Evolutionary conservation across 2,797 vertebrate species (phyloP).

Genomic region (Pterois miles): DNA sequence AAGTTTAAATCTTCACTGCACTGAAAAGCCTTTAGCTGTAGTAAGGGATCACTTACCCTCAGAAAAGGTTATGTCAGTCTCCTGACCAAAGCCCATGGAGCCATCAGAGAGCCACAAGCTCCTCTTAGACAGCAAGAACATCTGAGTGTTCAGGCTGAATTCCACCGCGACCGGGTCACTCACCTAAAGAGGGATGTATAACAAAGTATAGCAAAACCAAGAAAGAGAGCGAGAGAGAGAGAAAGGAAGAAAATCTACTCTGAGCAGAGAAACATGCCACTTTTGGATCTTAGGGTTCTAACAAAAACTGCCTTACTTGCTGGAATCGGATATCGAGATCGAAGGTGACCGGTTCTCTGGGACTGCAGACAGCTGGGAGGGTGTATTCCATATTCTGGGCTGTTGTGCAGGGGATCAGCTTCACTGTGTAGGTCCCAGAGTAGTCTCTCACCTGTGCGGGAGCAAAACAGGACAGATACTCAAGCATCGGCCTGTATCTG

Average conservation of each 20-base stretch:
- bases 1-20: not conserved
- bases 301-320: constrained; percentile 82
- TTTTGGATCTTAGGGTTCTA: not conserved
- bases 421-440: constrained; percentile 91
- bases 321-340: constrained; percentile 95
- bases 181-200: constrained; percentile 79
- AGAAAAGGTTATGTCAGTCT: constrained; percentile 90
- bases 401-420: constrained; percentile 89
- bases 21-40: not conserved
- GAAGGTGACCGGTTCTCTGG: constrained; percentile 89
- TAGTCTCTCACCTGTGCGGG: constrained; percentile 91
- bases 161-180: constrained; percentile 96
- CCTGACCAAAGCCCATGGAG: constrained; percentile 93
- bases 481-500: not conserved
- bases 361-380: constrained; percentile 89
- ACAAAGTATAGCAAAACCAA: not conserved
- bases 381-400: constrained; percentile 86
- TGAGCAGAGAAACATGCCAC: not conserved
- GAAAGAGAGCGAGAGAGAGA: not conserved
- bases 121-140: constrained; percentile 92
- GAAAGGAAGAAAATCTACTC: not conserved
- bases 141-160: constrained; percentile 95
- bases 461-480: not conserved
- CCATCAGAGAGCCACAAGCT: constrained; percentile 93
- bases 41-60: constrained; percentile 82